Base-by-base conservation (phyloP, 2,888 invertebrate species). In the Tetranychus truncatus region DNA sequence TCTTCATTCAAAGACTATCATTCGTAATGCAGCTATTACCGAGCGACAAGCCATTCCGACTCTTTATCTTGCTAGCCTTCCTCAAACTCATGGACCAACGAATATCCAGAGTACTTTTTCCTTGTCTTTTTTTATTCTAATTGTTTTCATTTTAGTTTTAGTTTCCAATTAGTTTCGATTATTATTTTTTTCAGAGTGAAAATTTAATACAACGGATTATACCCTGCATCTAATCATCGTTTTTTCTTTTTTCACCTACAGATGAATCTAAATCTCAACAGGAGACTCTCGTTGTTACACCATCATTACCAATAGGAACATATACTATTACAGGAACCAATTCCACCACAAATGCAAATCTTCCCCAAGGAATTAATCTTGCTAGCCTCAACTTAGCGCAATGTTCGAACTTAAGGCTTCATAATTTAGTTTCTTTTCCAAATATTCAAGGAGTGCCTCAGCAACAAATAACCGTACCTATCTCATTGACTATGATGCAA, bases 361-460 rank as follows among this genome's bases (percentile, higher is more conserved):
- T 75, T 44, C 75, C 75, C 1, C 65, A 72, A 34, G 75, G 75
- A 45, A 67, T 75, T 7, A 75, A 72, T 73, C 45, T 75, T 34
- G 44, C 75, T 6, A 66, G 21, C 34, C 65, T 75, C 15, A 73
- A 66, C 44, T 72, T 75, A 72, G 75, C 72, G 1, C 66, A 55
- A 18, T 66, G 46, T 45, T 74, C 74, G 18, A 76, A 76, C 21
- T 66, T 76, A 6, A 66, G 74, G 9, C 66, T 76, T 11, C 74
- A 72, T 72, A 74, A 74, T 24, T 74, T 74, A 21, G 76, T 76
- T 20, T 74, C 76, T 6, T 24, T 76, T 20, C 71, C 76, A 72
- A 72, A 72, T n/a, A 24, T 72, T 18, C 72, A 72, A 45, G 72
- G 72, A n/a, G 55, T 55, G 11, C 8, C 45, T 21, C 66, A 73